Evolutionary conservation across 2,797 vertebrate genomes (phyloP), one percentile per base, ranked within the genome.

Genomic region (Pelodytes ibericus): DNA sequence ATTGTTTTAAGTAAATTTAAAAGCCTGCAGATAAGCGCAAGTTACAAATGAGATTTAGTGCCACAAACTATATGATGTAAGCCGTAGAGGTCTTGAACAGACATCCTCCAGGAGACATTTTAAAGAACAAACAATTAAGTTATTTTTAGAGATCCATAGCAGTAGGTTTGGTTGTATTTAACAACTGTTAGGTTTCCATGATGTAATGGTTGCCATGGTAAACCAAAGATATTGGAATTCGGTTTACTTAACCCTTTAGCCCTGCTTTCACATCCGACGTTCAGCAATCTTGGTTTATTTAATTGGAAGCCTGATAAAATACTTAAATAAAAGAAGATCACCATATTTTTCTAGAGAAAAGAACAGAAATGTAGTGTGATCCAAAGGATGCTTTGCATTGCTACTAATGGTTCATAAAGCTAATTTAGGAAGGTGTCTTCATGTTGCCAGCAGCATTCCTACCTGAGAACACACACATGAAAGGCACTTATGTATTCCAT

Each of bases 121-220:
- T 57, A 39, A 60, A 58, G 26, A 78, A n/a, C 51, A 66, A 61
- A 68, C 56, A 79, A 79, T 60, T 60, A 77, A 29, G n/a, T 77
- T 13, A 24, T 77, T 22, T 66, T 71, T 59, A 75, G 72, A 36
- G 13, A 75, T 67, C 18, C 16, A 22, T 30, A 72, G 70, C 70
- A 78, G 24, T 71, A 49, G 72, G 78, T 80, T 58, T 76, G 31
- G 31, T 61, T 36, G 22, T 72, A 64, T 58, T 61, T 56, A 67
- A 41, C 70, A 24, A 74, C 36, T 65, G 68, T 79, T 79, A 61
- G 62, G 72, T 39, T 67, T 33, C 57, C 27, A 60, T 73, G 71
- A 79, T 73, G 71, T 71, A 64, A 22, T 47, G 31, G 77, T 79
- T 79, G 71, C 64, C 66, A 73, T 74, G 70, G 77, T 26, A 66